phyloP scores from a whole-genome alignment of 2,888 invertebrate genomes.

The Hypomecis atomaria region DNA sequence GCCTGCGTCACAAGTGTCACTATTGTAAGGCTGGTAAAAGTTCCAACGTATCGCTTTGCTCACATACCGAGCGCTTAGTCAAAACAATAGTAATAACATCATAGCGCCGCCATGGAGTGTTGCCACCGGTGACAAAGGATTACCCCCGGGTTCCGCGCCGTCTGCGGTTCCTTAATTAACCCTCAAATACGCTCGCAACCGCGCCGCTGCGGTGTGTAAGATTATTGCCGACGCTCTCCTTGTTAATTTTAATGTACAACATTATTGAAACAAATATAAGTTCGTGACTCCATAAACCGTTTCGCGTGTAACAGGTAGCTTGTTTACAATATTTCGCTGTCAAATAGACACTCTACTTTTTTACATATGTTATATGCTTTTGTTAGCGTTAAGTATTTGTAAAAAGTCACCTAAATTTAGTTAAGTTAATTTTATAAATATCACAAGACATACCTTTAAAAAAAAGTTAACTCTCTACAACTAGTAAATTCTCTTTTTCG shows the following conservation, averaged over 20 bases:
- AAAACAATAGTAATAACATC: conserved; percentile 57
- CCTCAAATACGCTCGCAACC: conserved; percentile 77
- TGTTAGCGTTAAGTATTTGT: too few species aligned
- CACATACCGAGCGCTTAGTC: conserved; percentile 48
- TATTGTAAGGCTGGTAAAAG: too few species aligned
- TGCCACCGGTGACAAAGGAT: conserved; percentile 78
- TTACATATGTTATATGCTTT: too few species aligned
- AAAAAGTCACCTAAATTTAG: too few species aligned
- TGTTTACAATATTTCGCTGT: too few species aligned
- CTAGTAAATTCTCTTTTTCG: too few species aligned
- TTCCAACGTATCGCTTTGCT: conserved; percentile 16
- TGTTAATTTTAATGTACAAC: conserved; percentile 77
- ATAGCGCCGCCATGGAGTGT: conserved; percentile 56
- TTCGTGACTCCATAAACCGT: conserved; percentile 55
- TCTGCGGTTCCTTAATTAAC: conserved; percentile 84
- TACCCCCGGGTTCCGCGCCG: conserved; percentile 63
- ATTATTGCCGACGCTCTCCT: conserved; percentile 77
- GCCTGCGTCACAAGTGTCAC: too few species aligned
- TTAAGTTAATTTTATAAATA: too few species aligned
- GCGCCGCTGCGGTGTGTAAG: conserved; percentile 68
- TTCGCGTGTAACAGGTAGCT: conserved; percentile 55
- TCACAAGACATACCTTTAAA: too few species aligned
- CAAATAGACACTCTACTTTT: too few species aligned
- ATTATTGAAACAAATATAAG: conserved; percentile 76
- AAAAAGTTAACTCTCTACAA: too few species aligned